Base-by-base conservation (phyloP, 2,797 vertebrate species). In the Acanthiza pusilla region DNA sequence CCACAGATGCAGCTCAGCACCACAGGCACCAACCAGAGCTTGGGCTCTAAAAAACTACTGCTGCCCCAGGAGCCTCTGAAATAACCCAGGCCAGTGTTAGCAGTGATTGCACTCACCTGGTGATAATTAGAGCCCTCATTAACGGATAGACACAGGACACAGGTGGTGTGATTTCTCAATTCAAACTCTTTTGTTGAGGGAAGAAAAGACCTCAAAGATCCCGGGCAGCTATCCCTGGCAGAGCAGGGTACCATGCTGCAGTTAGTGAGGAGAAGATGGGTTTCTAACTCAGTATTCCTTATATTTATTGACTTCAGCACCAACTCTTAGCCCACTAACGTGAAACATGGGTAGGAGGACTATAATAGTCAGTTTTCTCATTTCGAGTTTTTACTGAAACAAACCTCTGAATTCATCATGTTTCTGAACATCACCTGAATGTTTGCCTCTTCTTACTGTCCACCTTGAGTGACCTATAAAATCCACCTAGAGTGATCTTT, bases 21-120 rank as follows among this genome's bases (percentile, higher is more conserved):
- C 1, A 16, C 4, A 16, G 2, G 0, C 22, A 76, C 2, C 5
- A 60, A 22, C 10, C 15, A 16, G 5, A 40, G 2, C 0, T 0
- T 2, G 2, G 8, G 0, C 7, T 34, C 11, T 1, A 29, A 20
- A n/a, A 12, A 13, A 0, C 2, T 1, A 0, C 7, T 1, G 2
- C 1, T 0, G 0, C 8, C n/a, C 12, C 14, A 60, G 42, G 36
- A 48, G 3, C 25, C 71, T 53, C 7, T 42, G n/a, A 67, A 74
- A 57, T 57, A 57, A 45, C 18, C 30, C 23, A 34, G 34, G 18
- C 4, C 34, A 34, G 8, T 7, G 21, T 16, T 9, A n/a, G 60
- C 42, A 53, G 23, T n/a, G 55, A 63, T 51, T 62, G 32, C 23
- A 25, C 4, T 71, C 42, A 57, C 45, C 26, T 48, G 73, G 11